Percentiles rank a stretch among this genome's conserved stretches.
Evolutionary conservation across 2,113 vertebrate genomes (phyloP).

Genomic region (Nerophis lumbriciformis): DNA sequence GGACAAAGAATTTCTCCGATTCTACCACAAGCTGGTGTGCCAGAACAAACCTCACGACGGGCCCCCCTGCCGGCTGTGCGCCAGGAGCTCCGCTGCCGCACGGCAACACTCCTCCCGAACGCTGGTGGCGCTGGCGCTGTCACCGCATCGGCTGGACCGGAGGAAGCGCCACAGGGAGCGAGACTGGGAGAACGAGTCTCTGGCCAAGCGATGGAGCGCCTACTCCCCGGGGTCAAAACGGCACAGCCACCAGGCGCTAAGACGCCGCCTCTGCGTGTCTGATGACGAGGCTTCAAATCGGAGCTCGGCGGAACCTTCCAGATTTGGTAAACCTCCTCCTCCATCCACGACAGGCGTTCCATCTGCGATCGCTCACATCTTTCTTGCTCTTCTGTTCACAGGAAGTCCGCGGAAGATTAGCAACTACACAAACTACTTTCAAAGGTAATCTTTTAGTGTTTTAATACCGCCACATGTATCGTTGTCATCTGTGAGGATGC

Average conservation of each 20-base stretch:
- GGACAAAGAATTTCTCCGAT: conserved; percentile 54
- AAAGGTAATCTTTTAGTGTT: conserved; percentile 12
- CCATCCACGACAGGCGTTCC: background rate
- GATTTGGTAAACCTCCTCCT: conserved; percentile 7
- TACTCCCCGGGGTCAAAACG: conserved; percentile 45
- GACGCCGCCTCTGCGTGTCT: background rate
- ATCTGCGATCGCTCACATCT: background rate
- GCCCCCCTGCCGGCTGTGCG: conserved; percentile 51
- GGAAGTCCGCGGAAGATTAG: conserved; percentile 15
- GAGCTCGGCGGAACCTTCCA: background rate
- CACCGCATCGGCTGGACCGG: conserved; percentile 51
- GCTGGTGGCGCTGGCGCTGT: conserved; percentile 66
- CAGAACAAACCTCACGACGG: conserved; percentile 24
- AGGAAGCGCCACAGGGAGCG: conserved; percentile 59
- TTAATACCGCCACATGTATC: background rate
- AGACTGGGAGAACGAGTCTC: conserved; percentile 11
- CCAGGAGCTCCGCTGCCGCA: background rate
- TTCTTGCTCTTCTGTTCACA: conserved; percentile 15
- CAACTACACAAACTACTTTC: background rate
- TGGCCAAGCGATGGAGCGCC: conserved; percentile 57
- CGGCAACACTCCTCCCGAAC: conserved; percentile 19
- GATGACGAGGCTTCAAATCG: background rate
- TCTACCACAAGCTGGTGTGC: conserved; percentile 68
- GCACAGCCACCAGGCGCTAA: conserved; percentile 20
- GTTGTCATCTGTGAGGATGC: too few species aligned